These are phyloP conservation scores for Ectobius pallidus DNA, from an alignment of 2,888 invertebrate species.

Conservation along the genomic window DNA sequence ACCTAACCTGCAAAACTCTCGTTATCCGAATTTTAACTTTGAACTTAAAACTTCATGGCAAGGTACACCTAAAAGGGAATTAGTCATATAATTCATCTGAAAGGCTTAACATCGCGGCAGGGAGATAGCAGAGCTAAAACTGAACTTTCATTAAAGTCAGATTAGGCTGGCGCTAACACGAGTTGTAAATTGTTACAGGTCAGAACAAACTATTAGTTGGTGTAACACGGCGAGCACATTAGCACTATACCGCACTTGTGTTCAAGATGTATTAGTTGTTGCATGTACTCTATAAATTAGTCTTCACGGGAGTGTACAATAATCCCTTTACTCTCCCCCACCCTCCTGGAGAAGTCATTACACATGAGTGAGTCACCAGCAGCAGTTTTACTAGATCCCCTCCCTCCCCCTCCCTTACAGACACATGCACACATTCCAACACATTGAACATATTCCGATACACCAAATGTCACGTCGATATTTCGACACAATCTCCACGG, in stretches of 20 bases:
- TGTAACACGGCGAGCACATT: too few species aligned
- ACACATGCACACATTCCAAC: neutral
- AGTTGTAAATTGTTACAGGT: too few species aligned
- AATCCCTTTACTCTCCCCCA: constrained; percentile 11
- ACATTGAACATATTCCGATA: constrained; percentile 3
- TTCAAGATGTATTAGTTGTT: constrained; percentile 19
- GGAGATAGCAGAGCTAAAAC: too few species aligned
- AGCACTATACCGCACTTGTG: constrained; percentile 17
- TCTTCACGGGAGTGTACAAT: constrained; percentile 1
- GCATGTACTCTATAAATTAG: constrained; percentile 18
- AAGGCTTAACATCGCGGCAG: too few species aligned
- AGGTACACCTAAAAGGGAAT: too few species aligned
- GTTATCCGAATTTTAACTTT: too few species aligned
- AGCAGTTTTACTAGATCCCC: neutral
- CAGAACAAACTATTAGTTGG: too few species aligned
- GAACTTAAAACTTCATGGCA: too few species aligned
- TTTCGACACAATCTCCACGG: neutral
- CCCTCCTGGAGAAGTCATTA: constrained; percentile 25
- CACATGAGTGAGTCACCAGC: constrained; percentile 19
- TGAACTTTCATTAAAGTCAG: too few species aligned
- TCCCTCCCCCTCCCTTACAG: neutral
- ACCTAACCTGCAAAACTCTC: too few species aligned
- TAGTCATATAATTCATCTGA: too few species aligned
- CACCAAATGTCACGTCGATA: neutral
- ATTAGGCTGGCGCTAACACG: too few species aligned